Evolutionary conservation across 2,888 invertebrate genomes (phyloP), one percentile per base, ranked within the genome.

Genomic region (Epistrophella euchroma): DNA sequence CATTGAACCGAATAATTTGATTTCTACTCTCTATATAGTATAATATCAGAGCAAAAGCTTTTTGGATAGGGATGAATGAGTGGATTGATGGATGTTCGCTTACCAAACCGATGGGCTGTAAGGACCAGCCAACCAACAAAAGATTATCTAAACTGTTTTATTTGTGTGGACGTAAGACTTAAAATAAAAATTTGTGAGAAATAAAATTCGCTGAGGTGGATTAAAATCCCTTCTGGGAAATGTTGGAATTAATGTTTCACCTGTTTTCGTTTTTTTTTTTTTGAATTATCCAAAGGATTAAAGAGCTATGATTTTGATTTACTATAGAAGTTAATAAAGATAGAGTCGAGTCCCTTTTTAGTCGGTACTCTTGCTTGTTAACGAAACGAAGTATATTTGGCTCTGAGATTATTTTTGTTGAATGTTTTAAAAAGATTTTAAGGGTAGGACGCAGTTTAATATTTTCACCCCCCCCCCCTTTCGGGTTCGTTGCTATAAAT

Each of bases 1-100:
- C 91, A 91, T 88, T 91, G 91, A 91, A 89, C 90, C 90, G 90
- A 90, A 89, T 91, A 91, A 91, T 91, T 91, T 91, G 90, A 91
- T 91, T 91, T 90, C 89, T 89, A 89, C 77, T 86, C 86, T 82
- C 22, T 40, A 40, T 60, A 40, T 86, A 6, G 6, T 28, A 28
- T 28, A 25, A 3, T 3, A 3, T 6, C 86, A 77, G 77, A 60
- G 19, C 50, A 79, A 60, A 56, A 60, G n/a, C 68, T 28, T 28
- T 45, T 37, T n/a, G 35, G 68, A 52, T 37, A 25, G 86, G 81
- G 85, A 73, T 85, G 85, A 85, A 82, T 74, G 86, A 78, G 74
- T 82, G 82, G 78, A 82, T 77, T 86, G 86, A 86, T 86, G 82
- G 86, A 86, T 82, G 82, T 82, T 77, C 86, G 77, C 82, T 86